These are phyloP conservation scores for Acanthurus leucopareius DNA, from an alignment of 2,797 vertebrate species.

Conservation along the genomic window DNA sequence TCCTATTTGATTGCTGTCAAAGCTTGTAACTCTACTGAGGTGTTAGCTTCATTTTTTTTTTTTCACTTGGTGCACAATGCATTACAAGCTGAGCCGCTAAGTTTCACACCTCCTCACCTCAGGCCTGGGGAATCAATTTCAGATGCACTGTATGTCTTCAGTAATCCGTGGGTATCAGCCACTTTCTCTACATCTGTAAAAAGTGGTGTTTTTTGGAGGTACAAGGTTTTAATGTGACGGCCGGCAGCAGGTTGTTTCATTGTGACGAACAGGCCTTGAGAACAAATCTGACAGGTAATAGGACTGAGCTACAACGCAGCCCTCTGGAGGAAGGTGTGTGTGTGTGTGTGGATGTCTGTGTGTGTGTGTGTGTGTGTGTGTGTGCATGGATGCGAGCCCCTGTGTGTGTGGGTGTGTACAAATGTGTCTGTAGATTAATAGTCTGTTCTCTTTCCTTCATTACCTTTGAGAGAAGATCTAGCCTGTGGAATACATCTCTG, in stretches of 20 bases:
- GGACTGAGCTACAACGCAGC: constrained; percentile 58
- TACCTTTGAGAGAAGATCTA: constrained; percentile 49
- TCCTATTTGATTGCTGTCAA: constrained; percentile 52
- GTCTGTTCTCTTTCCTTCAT: constrained; percentile 56
- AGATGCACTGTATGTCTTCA: constrained; percentile 22
- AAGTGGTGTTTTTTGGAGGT: constrained; percentile 28
- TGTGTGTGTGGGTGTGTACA: constrained; percentile 43
- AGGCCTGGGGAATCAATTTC: constrained; percentile 33
- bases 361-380: constrained; percentile 24
- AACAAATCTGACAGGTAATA: constrained; percentile 70
- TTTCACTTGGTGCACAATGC: constrained; percentile 31
- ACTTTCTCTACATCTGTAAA: constrained; percentile 33
- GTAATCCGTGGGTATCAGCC: constrained; percentile 29
- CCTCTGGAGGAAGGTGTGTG: constrained; percentile 52
- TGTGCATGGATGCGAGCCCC: constrained; percentile 17
- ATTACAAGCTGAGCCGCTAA: constrained; percentile 22
- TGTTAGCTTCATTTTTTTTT: background rate
- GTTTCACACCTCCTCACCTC: constrained; percentile 21
- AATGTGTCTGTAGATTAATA: constrained; percentile 61
- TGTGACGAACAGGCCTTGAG: constrained; percentile 57
- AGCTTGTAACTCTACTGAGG: constrained; percentile 20
- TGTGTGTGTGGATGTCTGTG: constrained; percentile 12
- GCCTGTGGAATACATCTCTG: constrained; percentile 39
- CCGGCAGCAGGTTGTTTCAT: constrained; percentile 54
- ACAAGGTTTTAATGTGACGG: constrained; percentile 45